phyloP scores from a whole-genome alignment of 2,888 invertebrate genomes.

The Drosophila nigricruria region DNA sequence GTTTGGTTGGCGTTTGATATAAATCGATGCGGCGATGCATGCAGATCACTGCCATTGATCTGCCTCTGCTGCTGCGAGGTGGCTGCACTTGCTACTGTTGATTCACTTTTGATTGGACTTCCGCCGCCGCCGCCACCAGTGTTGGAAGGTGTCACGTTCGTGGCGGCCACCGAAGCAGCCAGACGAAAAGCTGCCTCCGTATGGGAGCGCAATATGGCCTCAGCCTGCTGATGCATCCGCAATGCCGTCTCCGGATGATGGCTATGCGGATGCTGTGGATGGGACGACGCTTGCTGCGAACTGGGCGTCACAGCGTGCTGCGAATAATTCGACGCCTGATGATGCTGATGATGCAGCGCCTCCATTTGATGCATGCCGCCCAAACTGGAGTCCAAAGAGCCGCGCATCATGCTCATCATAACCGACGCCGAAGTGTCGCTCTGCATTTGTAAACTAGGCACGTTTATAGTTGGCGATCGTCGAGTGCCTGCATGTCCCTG shows the following conservation, averaged over 20 bases:
- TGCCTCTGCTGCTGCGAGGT: conserved; percentile 54
- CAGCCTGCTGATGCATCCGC: conserved; percentile 89
- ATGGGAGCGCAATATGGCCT: conserved; percentile 91
- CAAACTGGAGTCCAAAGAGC: conserved; percentile 64
- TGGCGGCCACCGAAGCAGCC: conserved; percentile 85
- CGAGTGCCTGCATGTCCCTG: conserved; percentile 66
- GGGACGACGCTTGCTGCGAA: conserved; percentile 45
- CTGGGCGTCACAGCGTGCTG: conserved; percentile 49
- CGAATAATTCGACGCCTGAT: conserved; percentile 56
- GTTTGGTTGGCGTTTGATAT: conserved; percentile 12
- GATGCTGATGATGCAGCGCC: conserved; percentile 61
- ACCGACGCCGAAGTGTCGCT: conserved; percentile 69
- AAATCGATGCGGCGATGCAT: conserved; percentile 83
- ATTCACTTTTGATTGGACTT: conserved; percentile 19
- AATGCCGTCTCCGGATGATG: conserved; percentile 85
- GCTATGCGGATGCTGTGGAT: conserved; percentile 68
- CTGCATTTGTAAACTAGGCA: conserved; percentile 75
- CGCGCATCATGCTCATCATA: conserved; percentile 87
- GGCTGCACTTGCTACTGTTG: background rate
- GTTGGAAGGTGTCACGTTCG: conserved; percentile 23
- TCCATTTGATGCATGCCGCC: conserved; percentile 67
- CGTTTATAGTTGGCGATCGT: conserved; percentile 57
- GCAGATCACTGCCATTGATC: conserved; percentile 33
- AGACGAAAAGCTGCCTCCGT: conserved; percentile 93
- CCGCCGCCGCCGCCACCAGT: background rate